Evolutionary conservation across 2,888 invertebrate genomes (phyloP).

Genomic region (Cheilosia variabilis): DNA sequence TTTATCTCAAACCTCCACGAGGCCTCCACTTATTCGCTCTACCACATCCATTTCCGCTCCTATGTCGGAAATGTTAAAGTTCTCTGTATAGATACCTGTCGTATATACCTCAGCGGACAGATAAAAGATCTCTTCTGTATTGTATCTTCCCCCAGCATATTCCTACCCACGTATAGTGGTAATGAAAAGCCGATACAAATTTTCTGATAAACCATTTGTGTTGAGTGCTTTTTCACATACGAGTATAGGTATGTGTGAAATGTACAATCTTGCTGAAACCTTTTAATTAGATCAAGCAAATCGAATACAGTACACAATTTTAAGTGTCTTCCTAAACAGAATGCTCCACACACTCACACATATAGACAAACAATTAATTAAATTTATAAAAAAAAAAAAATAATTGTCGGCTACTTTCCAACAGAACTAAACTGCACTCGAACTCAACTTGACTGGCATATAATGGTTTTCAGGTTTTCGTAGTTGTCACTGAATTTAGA

Average conservation of each 20-base stretch:
- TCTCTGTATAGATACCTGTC: neutral
- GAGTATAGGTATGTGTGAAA: neutral
- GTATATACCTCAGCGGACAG: neutral
- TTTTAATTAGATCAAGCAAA: conserved; percentile 65
- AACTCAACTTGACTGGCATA: conserved; percentile 1
- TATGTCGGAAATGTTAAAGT: conserved; percentile 34
- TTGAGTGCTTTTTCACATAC: conserved; percentile 47
- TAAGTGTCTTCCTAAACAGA: conserved; percentile 1
- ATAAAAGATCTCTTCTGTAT: conserved; percentile 21
- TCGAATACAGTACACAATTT: conserved; percentile 37
- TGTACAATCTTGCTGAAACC: conserved; percentile 25
- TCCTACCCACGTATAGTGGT: conserved; percentile 11
- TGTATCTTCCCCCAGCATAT: conserved; percentile 25
- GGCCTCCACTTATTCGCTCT: neutral
- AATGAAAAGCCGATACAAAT: conserved; percentile 54
- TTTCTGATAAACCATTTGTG: conserved; percentile 55
- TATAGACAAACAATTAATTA: conserved; percentile 33
- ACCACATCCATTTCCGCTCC: conserved; percentile 1
- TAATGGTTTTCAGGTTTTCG: conserved; percentile 18
- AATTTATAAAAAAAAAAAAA: conserved; percentile 24
- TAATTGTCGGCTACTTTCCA: conserved; percentile 37
- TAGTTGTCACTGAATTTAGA: conserved; percentile 56
- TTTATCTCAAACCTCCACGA: neutral
- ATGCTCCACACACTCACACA: neutral
- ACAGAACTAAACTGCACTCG: conserved; percentile 38